phyloP scores from a whole-genome alignment of 1,140 invertebrate genomes.

The Brachionus koreanus region DNA sequence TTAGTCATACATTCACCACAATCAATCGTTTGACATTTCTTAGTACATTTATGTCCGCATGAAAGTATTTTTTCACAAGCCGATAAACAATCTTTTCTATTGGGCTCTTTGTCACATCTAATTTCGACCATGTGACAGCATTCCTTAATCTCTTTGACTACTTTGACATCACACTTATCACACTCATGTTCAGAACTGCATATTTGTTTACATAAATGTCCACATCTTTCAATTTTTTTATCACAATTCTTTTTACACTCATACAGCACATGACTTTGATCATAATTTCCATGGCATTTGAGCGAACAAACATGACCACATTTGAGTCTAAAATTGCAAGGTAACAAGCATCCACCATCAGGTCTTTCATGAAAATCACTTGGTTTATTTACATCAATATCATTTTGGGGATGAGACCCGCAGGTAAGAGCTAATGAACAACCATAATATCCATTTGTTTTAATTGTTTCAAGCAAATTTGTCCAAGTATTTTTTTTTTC shows the following conservation, averaged over 20 bases:
- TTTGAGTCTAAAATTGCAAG: conserved; percentile 50
- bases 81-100: conserved; percentile 22
- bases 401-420: conserved; percentile 38
- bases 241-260: conserved; percentile 51
- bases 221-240: conserved; percentile 43
- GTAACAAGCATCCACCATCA: conserved; percentile 57
- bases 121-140: not conserved
- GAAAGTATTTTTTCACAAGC: conserved; percentile 44
- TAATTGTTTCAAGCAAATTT: conserved; percentile 45
- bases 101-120: conserved; percentile 1
- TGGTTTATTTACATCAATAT: conserved; percentile 47
- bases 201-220: conserved; percentile 45
- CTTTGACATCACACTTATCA: not conserved
- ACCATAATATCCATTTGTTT: not conserved
- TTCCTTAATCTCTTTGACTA: not conserved
- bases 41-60: conserved; percentile 47
- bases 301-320: conserved; percentile 55
- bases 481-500: conserved; percentile 54
- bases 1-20: not conserved
- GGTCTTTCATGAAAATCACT: conserved; percentile 56
- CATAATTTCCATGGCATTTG: conserved; percentile 50
- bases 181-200: not conserved
- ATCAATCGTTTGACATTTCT: conserved; percentile 43
- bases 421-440: not conserved
- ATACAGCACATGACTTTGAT: not conserved